phyloP scores from a whole-genome alignment of 2,113 vertebrate species.

The Machaerirhynchus nigripectus region DNA sequence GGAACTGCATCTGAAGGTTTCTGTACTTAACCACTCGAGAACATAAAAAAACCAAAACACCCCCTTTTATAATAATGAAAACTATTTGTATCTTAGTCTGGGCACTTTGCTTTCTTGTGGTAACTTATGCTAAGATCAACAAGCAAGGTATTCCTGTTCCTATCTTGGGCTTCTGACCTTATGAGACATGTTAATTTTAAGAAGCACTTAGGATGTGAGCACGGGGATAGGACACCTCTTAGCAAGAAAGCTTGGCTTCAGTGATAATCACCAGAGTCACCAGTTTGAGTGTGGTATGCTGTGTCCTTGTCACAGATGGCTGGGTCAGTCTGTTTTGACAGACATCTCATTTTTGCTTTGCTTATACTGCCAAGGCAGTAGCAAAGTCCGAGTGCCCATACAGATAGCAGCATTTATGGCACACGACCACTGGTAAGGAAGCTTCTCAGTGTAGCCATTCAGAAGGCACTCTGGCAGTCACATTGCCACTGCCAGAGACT shows the following conservation, averaged over 20 bases:
- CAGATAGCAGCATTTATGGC: rapidly evolving
- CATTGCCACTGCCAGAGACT: not conserved
- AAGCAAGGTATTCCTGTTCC: not conserved
- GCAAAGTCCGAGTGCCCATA: not conserved
- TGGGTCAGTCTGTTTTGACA: not conserved
- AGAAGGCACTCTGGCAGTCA: not conserved
- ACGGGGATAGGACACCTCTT: not conserved
- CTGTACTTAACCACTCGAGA: constrained; percentile 25
- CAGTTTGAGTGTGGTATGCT: not conserved
- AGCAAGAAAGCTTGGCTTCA: not conserved
- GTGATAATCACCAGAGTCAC: not conserved
- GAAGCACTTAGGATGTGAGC: rapidly evolving
- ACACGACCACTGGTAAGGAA: not conserved
- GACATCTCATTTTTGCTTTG: not conserved
- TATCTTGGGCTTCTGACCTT: not conserved
- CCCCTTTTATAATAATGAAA: not conserved
- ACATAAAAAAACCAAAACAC: not conserved
- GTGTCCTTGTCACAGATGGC: not conserved
- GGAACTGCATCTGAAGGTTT: not conserved
- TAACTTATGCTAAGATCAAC: not conserved
- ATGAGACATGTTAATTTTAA: not conserved
- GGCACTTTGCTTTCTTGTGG: not conserved
- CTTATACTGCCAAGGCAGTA: not conserved
- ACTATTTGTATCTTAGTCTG: not conserved
- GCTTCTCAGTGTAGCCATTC: not conserved